Evolutionary conservation across 64 coral and sea anemone species (phyloP), one percentile per base, ranked within the genome.

Genomic region (Cladopsammia gracilis): DNA sequence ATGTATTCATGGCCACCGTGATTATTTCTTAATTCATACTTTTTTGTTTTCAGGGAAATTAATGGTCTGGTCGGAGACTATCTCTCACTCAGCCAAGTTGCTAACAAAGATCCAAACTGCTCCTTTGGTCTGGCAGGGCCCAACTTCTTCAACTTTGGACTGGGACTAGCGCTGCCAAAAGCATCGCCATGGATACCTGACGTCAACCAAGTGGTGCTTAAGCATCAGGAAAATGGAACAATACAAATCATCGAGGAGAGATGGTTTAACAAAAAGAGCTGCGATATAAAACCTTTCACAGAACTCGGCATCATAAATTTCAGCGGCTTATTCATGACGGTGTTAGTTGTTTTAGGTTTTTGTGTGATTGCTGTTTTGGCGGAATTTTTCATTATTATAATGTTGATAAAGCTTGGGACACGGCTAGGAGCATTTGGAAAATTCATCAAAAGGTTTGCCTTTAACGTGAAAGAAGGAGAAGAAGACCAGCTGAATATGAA

Each of bases 141-240:
- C 52, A 90, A 54, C 42, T 90, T 90, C 56, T 90, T 79, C 47
- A 78, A 79, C 23, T 82, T 90, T 81, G 88, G 88, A 50, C 58
- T 90, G 70, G 88, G 75, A 19, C 64, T 90, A 12, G 88, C 88
- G 6, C 49, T 90, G 6, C 43, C 18, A 7, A 90, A 90, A 44
- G 64, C 34, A 16, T 90, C 88, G 7, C 88, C 88, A 52, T 90
- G 88, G 88, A 9, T 82, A 24, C 47, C 71, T 2, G 72, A 90
- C 16, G 62, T 77, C 43, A 90, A 76, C 12, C 51, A 68, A 18
- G 77, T 76, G 1, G 74, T 80, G 3, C 75, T 90, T 7, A 90
- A 90, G 53, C 45, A 90, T 45, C 88, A 90, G 22, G 88, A 90
- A 49, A 81, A 90, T 16, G 76, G 88, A 5, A 67, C 88, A 10